phyloP scores from a whole-genome alignment of 1,140 invertebrate genomes.

The Drosophila persimilis region DNA sequence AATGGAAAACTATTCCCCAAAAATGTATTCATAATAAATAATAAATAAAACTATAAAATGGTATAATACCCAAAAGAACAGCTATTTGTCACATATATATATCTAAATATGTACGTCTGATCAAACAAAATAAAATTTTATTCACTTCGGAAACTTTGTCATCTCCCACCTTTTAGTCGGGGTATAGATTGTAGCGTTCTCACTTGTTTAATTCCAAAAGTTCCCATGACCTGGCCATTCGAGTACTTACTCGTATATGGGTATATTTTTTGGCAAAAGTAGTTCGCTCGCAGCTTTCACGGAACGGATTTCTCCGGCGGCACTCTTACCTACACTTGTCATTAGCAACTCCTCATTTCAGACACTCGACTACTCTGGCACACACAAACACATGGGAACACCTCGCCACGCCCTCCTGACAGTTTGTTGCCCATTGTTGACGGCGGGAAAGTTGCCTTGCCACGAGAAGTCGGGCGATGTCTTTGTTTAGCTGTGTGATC shows the following conservation, averaged over 20 bases:
- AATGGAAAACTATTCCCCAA: no score
- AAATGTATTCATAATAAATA: no score
- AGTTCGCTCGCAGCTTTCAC: conserved; percentile 10
- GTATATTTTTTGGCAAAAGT: conserved; percentile 9
- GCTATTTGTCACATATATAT: no score
- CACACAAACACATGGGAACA: conserved; percentile 28
- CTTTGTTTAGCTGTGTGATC: background rate
- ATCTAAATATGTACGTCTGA: no score
- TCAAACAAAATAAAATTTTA: no score
- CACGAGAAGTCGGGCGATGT: background rate
- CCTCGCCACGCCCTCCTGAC: conserved; percentile 46
- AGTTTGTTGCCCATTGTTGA: conserved; percentile 35
- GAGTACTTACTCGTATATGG: background rate
- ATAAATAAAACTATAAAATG: no score
- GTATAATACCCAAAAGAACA: no score
- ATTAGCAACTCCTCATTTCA: conserved; percentile 21
- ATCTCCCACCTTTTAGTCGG: no score
- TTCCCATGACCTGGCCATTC: no score
- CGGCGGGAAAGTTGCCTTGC: conserved; percentile 51
- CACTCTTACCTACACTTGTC: conserved; percentile 40
- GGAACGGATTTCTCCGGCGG: conserved; percentile 15
- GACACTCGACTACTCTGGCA: conserved; percentile 42
- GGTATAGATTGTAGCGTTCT: no score
- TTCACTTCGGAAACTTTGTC: no score
- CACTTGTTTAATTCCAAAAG: no score